Evolutionary conservation across 2,113 vertebrate genomes (phyloP).

Genomic region (Gracilinanus agilis): DNA sequence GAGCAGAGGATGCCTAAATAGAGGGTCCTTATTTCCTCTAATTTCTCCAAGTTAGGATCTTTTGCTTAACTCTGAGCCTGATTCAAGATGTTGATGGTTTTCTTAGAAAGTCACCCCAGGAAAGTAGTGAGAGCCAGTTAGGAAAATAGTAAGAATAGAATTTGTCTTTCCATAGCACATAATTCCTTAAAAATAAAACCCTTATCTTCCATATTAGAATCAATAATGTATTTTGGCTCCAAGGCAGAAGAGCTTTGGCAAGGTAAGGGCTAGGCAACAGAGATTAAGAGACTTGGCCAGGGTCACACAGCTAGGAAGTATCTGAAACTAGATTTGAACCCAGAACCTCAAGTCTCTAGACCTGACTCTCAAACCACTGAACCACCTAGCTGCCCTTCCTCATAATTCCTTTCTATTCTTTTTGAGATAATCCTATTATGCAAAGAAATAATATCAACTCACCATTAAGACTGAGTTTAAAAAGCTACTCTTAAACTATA

Average conservation of each 20-base stretch:
- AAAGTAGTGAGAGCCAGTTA: conserved; percentile 1
- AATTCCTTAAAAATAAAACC: neutral
- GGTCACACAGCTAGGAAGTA: too few species aligned
- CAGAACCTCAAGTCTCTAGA: too few species aligned
- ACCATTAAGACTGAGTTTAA: conserved; percentile 25
- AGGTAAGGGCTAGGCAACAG: too few species aligned
- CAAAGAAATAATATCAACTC: conserved; percentile 42
- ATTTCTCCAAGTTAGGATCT: neutral
- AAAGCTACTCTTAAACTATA: conserved; percentile 17
- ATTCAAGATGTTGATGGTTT: neutral
- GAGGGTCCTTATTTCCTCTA: neutral
- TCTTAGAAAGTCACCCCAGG: conserved; percentile 39
- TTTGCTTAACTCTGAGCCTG: neutral
- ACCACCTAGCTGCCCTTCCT: too few species aligned
- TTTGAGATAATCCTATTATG: conserved; percentile 55
- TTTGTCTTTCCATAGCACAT: conserved; percentile 25
- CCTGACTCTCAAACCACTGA: too few species aligned
- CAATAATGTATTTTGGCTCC: too few species aligned
- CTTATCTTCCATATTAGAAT: too few species aligned
- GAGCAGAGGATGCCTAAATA: neutral
- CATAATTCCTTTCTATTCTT: conserved; percentile 25
- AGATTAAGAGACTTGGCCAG: too few species aligned
- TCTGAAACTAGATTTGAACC: too few species aligned
- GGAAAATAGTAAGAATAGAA: conserved; percentile 18
- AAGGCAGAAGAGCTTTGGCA: too few species aligned